phyloP scores from a whole-genome alignment of 2,888 invertebrate species.

The Epirrhoe alternata region DNA sequence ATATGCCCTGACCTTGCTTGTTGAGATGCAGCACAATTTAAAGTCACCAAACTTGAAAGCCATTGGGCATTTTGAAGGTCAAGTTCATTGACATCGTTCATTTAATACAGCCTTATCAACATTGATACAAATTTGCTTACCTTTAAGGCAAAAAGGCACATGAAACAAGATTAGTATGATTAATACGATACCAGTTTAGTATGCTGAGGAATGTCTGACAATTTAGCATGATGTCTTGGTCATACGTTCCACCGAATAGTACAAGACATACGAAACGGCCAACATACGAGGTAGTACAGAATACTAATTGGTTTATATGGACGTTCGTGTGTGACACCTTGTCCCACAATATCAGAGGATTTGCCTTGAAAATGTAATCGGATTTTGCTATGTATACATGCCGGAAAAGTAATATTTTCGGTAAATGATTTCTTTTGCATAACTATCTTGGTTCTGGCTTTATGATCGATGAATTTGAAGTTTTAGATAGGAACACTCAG shows the following conservation, averaged over 20 bases:
- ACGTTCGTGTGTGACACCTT: constrained; percentile 33
- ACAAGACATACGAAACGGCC: constrained; percentile 41
- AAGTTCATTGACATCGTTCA: constrained; percentile 12
- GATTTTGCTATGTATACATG: constrained; percentile 24
- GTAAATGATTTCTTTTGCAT: background rate
- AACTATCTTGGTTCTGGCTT: too few relatives aligned
- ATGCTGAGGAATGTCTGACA: constrained; percentile 23
- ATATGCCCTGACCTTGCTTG: background rate
- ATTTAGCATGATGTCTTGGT: constrained; percentile 22
- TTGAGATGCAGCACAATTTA: background rate
- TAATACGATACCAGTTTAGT: background rate
- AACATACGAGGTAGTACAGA: constrained; percentile 47
- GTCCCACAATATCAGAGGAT: constrained; percentile 18
- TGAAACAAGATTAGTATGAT: background rate
- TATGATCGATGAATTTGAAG: background rate
- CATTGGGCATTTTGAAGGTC: constrained; percentile 15
- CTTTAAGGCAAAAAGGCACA: too few relatives aligned
- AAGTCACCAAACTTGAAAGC: constrained; percentile 19
- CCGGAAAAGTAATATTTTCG: constrained; percentile 2
- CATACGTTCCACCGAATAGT: constrained; percentile 17
- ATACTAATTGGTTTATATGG: constrained; percentile 68
- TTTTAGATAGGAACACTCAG: background rate
- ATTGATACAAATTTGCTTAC: constrained; percentile 5
- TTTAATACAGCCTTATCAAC: constrained; percentile 4
- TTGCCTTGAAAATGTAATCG: constrained; percentile 35